Base-by-base conservation (phyloP, 2,797 vertebrate species). In the Ceryle rudis region DNA sequence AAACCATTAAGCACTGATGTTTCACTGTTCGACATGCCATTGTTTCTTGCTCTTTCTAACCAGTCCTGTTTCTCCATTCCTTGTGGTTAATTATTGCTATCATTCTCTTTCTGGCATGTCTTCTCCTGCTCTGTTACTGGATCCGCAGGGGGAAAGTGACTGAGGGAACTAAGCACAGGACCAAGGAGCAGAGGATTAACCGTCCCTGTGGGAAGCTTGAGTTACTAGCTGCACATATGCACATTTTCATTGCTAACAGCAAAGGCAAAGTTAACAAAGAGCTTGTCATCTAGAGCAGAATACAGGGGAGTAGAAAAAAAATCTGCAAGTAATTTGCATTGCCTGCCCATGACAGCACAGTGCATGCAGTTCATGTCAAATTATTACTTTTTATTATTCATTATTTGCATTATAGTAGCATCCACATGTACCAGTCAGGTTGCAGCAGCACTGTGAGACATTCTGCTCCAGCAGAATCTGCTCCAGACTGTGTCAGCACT, bases 161-260 rank as follows among this genome's bases (percentile, higher is more conserved):
- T 79, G 69, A 93, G 93, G 96, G 96, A 98, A 94, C 95, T 97
- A 95, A 90, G 95, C 58, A 39, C 97, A 96, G 97, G 98, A 98
- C 98, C 98, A 97, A 97, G 97, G 95, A 97, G 96, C 97, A 96
- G 95, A 96, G 97, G 98, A 98, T 98, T 98, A 98, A 98, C 96
- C 86, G 91, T 94, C 98, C 97, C 98, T 92, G 8, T 74, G 98
- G 98, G 98, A 98, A 95, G 97, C 98, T 99, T 98, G 67, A 96
- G 98, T 99, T 99, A 99, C 99, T 97, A 89, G 96, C 93, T 90
- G 77, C 74, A 62, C 80, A 93, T 80, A 79, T 39, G 92, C 74
- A 92, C 95, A 61, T 96, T 97, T 93, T 92, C 73, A 41, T 93
- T 87, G 91, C 92, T 94, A 95, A 61, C 67, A 81, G 90, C 82